Conservation (phyloP, 2,888 invertebrate genomes). For the Drosophila suboccidentalis region DNA sequence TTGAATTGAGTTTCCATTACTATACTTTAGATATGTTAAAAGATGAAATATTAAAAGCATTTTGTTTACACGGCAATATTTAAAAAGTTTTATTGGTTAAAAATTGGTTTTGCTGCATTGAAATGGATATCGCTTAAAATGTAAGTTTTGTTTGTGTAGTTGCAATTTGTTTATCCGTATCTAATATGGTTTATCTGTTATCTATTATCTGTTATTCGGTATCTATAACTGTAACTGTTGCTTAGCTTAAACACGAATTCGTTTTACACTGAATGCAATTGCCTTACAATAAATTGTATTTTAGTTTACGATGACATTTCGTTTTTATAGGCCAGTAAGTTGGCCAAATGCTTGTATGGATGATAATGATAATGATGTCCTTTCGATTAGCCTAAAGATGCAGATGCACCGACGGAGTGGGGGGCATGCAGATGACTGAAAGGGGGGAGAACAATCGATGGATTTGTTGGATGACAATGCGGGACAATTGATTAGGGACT, state of each 20-base stretch:
- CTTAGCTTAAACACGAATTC: conserved; percentile 42
- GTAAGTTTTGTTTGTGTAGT: conserved; percentile 1
- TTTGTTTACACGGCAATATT: conserved; percentile 34
- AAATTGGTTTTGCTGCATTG: conserved; percentile 23
- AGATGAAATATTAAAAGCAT: background rate
- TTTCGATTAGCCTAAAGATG: conserved; percentile 12
- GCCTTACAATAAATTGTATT: conserved; percentile 58
- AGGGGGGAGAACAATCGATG: background rate
- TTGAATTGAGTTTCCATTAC: too few relatives aligned
- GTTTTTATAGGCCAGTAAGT: background rate
- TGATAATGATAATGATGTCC: background rate
- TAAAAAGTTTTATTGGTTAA: conserved; percentile 45
- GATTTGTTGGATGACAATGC: background rate
- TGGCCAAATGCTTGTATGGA: background rate
- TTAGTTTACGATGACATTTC: conserved; percentile 35
- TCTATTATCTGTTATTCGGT: background rate
- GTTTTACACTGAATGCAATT: conserved; percentile 40
- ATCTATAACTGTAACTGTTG: conserved; percentile 15
- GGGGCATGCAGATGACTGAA: background rate
- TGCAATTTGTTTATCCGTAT: conserved; percentile 2
- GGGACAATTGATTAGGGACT: conserved; percentile 12
- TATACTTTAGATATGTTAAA: too few relatives aligned
- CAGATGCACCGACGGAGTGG: background rate
- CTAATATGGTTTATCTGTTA: conserved; percentile 9
- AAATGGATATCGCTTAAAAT: conserved; percentile 1